These are phyloP conservation scores for Pogonophryne albipinna DNA, from an alignment of 2,797 vertebrate species.

Conservation along the genomic window DNA sequence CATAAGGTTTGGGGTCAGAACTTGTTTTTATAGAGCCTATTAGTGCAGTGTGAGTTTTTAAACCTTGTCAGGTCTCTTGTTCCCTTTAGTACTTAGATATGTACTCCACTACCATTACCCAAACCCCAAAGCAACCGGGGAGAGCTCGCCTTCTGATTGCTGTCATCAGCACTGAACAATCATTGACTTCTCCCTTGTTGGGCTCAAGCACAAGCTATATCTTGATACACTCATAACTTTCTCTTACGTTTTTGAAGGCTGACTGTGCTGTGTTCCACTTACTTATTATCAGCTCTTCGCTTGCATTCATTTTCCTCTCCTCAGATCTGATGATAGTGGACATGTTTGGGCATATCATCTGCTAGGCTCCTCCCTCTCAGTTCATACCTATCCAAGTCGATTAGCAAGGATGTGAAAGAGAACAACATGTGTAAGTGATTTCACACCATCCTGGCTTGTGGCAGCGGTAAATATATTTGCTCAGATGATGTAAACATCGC, in stretches of 20 bases:
- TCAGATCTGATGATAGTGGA: slow-evolving; percentile 63
- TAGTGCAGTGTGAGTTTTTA: slow-evolving; percentile 49
- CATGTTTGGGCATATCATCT: slow-evolving; percentile 58
- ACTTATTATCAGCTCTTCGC: slow-evolving; percentile 49
- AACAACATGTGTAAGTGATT: slow-evolving; percentile 37
- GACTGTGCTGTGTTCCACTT: slow-evolving; percentile 54
- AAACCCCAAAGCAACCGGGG: slow-evolving; percentile 57
- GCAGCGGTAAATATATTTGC: slow-evolving; percentile 37
- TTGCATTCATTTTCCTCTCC: slow-evolving; percentile 59
- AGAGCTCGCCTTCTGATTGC: slow-evolving; percentile 60
- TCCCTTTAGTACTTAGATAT: slow-evolving; percentile 60
- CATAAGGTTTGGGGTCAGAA: slow-evolving; percentile 40
- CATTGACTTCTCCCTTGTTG: slow-evolving; percentile 64
- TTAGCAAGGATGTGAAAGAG: slow-evolving; percentile 53
- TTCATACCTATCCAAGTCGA: slow-evolving; percentile 64
- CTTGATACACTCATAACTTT: slow-evolving; percentile 69
- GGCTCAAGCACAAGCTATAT: slow-evolving; percentile 49
- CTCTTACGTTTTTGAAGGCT: slow-evolving; percentile 66
- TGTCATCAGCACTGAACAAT: slow-evolving; percentile 72
- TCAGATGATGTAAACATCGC: slow-evolving; percentile 37
- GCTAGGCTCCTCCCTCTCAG: slow-evolving; percentile 51
- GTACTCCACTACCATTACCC: slow-evolving; percentile 59
- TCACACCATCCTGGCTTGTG: slow-evolving; percentile 38
- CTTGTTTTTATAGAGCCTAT: slow-evolving; percentile 49
- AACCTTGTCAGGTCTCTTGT: slow-evolving; percentile 50